Conservation (phyloP, 2,797 vertebrate genomes). For the Phoxinus dragarum region DNA sequence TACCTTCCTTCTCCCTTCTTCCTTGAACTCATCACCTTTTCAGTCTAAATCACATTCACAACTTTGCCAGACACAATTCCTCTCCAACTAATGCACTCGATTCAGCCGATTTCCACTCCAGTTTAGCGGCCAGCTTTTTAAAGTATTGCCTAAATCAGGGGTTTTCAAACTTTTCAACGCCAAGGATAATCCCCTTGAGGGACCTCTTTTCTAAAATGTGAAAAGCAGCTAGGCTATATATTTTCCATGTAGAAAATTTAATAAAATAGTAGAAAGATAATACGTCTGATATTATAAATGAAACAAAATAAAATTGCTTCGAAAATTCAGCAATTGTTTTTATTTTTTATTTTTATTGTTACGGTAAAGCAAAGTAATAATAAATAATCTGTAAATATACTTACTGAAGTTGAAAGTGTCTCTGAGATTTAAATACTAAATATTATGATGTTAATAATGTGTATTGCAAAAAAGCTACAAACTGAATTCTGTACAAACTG, state of each 20-base stretch:
- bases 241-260: not conserved
- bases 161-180: not conserved
- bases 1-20: not conserved
- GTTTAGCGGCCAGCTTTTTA: not conserved
- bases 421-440: not conserved
- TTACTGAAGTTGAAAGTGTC: not conserved
- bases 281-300: too few relatives aligned
- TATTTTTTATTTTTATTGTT: not conserved
- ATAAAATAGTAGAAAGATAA: not conserved
- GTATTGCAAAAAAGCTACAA: not conserved
- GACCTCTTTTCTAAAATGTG: not conserved
- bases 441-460: too few relatives aligned
- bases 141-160: not conserved
- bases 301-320: not conserved
- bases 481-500: not conserved
- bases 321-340: not conserved
- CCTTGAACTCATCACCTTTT: not conserved
- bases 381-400: not conserved
- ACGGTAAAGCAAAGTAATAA: not conserved
- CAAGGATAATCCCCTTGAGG: not conserved
- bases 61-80: not conserved
- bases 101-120: not conserved
- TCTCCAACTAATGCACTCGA: not conserved
- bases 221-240: not conserved
- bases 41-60: not conserved